A percentile compares a stretch with the other conserved stretches of the same genome.
These are phyloP conservation scores for Tetrapedia diversipes DNA, from an alignment of 2,888 invertebrate species.

Conservation along the genomic window DNA sequence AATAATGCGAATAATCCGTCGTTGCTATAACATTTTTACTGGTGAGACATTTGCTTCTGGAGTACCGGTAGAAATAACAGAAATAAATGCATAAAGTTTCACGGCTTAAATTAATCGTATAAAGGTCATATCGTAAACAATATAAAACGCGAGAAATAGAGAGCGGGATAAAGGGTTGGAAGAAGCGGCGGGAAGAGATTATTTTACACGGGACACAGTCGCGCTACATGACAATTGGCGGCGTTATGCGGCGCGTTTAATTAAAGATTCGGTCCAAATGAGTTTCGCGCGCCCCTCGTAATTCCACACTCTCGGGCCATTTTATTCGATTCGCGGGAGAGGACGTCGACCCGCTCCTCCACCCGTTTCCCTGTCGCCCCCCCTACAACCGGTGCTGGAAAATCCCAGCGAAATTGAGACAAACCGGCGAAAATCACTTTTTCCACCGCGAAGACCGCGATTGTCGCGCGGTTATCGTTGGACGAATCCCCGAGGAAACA, in stretches of 20 bases:
- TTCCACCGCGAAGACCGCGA: background rate
- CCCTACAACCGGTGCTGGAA: background rate
- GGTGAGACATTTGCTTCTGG: too few relatives aligned
- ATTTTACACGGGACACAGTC: constrained; percentile 24
- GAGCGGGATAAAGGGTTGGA: background rate
- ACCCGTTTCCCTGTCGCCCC: background rate
- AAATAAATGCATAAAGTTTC: constrained; percentile 9
- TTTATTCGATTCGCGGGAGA: constrained; percentile 43
- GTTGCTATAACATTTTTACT: too few relatives aligned
- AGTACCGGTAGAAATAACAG: too few relatives aligned
- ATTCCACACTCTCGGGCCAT: constrained; percentile 57
- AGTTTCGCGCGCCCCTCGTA: constrained; percentile 66
- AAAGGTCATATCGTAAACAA: constrained; percentile 12
- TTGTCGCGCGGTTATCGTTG: constrained; percentile 8
- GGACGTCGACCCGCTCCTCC: constrained; percentile 15
- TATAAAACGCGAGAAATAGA: too few relatives aligned
- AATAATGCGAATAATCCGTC: too few relatives aligned
- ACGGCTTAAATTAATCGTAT: constrained; percentile 5
- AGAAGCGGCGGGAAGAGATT: constrained; percentile 25
- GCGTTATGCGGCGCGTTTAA: constrained; percentile 58
- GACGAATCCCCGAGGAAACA: constrained; percentile 7
- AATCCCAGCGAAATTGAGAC: constrained; percentile 1
- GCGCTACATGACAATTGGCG: constrained; percentile 43
- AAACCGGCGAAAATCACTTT: constrained; percentile 1
- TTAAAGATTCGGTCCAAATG: constrained; percentile 69